Evolutionary conservation across 2,113 vertebrate genomes (phyloP).

Genomic region (Aegypius monachus): DNA sequence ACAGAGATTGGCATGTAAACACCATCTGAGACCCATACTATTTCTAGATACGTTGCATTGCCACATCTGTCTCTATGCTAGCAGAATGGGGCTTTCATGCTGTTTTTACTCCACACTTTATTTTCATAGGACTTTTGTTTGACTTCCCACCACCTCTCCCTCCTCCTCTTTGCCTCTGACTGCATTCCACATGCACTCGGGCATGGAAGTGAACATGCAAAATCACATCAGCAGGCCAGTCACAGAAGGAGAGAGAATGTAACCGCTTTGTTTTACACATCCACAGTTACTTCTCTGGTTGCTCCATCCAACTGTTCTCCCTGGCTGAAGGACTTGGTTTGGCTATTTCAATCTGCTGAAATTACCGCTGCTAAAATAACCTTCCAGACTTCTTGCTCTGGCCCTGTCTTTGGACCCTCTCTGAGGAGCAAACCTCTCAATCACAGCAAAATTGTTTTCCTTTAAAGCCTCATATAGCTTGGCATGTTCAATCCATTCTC

Average conservation of each 20-base stretch:
- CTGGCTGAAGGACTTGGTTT: background rate
- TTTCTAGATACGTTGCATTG: background rate
- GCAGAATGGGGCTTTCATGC: conserved; percentile 1
- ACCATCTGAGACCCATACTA: background rate
- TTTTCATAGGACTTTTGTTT: background rate
- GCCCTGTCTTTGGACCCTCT: background rate
- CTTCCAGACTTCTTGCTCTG: background rate
- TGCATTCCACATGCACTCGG: background rate
- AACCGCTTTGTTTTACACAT: background rate
- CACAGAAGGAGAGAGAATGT: background rate
- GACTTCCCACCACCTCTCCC: background rate
- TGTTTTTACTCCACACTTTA: conserved; percentile 39
- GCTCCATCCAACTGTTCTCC: background rate
- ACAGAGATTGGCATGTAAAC: background rate
- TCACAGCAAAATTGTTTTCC: background rate
- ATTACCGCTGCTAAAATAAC: background rate
- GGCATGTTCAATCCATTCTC: background rate
- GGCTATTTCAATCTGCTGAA: background rate
- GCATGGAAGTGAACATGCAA: background rate
- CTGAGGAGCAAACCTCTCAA: background rate
- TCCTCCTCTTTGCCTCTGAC: background rate
- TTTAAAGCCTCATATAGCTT: background rate
- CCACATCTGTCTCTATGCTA: background rate
- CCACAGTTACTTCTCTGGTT: background rate
- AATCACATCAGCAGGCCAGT: background rate